Evolutionary conservation across 1,140 invertebrate genomes (phyloP), one percentile per base, ranked within the genome.

Genomic region (Diplogasteroides magnus): DNA sequence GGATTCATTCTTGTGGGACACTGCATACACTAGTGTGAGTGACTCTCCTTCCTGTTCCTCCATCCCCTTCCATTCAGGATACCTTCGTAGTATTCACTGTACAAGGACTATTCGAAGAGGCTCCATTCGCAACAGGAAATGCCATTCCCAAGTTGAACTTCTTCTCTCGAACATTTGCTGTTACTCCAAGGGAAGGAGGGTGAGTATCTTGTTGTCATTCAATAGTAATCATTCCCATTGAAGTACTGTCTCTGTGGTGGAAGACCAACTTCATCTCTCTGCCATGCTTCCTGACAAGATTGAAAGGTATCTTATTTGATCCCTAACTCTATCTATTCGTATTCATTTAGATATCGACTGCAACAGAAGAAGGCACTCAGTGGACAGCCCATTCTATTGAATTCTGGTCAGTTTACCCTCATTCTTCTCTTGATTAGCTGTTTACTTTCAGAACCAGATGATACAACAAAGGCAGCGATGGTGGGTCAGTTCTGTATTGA

Each of bases 301-400:
- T 48, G 19, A 11, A 11, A 11, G 19, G 6, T 48, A 11, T 6
- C 37, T 66, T 29, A 74, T 75, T 48, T 48, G 6, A 48, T 6
- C 19, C 19, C 37, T 11, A 48, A 48, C 19, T 19, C 37, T 11
- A 48, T 48, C 37, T 48, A 11, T 6, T 48, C 19, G 19, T 48
- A 11, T 48, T 11, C 6, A 48, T 11, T 11, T 48, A 48, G 6
- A 11, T 48, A 48, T 48, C 19, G 6, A 48, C 19, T 48, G 19
- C 6, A 11, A 48, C 19, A 11, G 37, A 48, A 48, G 37, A 48
- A 48, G 37, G n/a, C n/a, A n/a, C n/a, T n/a, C n/a, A n/a, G n/a
- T n/a, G n/a, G n/a, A n/a, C n/a, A n/a, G n/a, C n/a, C n/a, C n/a
- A n/a, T n/a, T n/a, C n/a, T n/a, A n/a, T n/a, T n/a, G n/a, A n/a